Percentiles rank a stretch among this genome's conserved stretches.
phyloP scores from a whole-genome alignment of 2,888 invertebrate species.

The Apamea anceps region DNA sequence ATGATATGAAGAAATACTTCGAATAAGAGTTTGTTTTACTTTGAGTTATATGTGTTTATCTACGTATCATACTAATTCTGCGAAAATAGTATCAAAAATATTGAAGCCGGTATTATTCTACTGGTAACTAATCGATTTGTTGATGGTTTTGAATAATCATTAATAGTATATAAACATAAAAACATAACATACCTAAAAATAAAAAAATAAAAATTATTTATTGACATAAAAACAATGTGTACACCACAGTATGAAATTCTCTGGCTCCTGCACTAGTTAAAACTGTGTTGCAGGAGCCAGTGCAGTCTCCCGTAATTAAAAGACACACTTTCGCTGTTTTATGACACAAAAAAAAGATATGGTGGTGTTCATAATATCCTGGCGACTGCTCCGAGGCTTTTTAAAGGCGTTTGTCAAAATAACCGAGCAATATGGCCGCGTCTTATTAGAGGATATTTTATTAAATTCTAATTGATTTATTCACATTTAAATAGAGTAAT shows the following conservation, averaged over 20 bases:
- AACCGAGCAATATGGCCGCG: neutral
- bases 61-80: neutral
- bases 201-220: too few relatives aligned
- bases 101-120: neutral
- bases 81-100: neutral
- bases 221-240: too few relatives aligned
- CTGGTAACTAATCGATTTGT: slow-evolving; percentile 2
- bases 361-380: neutral
- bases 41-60: slow-evolving; percentile 1
- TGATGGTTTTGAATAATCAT: neutral
- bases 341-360: neutral
- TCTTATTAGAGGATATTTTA: neutral
- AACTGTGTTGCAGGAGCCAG: too few relatives aligned
- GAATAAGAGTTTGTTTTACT: neutral
- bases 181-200: too few relatives aligned
- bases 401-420: neutral
- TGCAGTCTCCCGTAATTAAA: too few relatives aligned
- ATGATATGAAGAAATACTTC: neutral
- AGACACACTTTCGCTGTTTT: too few relatives aligned
- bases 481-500: too few relatives aligned
- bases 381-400: neutral
- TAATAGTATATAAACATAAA: neutral
- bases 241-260: too few relatives aligned
- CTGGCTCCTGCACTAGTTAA: too few relatives aligned
- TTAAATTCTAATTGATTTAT: too few relatives aligned